These are phyloP conservation scores for Physella acuta DNA, from an alignment of 1,140 invertebrate genomes.

Conservation along the genomic window DNA sequence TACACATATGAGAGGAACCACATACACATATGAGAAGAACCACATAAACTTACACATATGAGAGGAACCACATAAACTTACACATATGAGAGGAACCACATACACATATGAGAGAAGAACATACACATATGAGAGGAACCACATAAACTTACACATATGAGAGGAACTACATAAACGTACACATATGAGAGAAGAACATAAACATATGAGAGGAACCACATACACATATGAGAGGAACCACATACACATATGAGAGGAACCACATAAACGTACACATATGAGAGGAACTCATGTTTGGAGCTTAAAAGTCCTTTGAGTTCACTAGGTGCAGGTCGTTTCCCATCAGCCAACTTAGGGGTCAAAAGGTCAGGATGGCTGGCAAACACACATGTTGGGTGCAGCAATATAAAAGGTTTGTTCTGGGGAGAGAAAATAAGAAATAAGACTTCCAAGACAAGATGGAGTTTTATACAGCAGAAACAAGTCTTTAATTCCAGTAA, in stretches of 20 bases:
- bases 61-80: too few relatives aligned
- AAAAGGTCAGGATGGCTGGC: slow-evolving; percentile 79
- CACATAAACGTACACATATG: slow-evolving; percentile 81
- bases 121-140: too few relatives aligned
- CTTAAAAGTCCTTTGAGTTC: slow-evolving; percentile 65
- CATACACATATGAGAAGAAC: too few relatives aligned
- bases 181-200: background rate
- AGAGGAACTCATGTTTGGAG: slow-evolving; percentile 82
- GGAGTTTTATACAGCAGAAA: background rate
- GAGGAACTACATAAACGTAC: too few relatives aligned
- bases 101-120: too few relatives aligned
- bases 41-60: too few relatives aligned
- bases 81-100: too few relatives aligned
- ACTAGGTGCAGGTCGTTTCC: slow-evolving; percentile 31
- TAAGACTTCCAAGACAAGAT: too few relatives aligned
- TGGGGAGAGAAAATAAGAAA: slow-evolving; percentile 39
- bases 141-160: too few relatives aligned
- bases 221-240: too few relatives aligned
- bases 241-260: too few relatives aligned
- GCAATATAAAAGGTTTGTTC: slow-evolving; percentile 82
- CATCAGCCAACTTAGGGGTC: slow-evolving; percentile 64
- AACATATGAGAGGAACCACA: background rate
- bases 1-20: too few relatives aligned
- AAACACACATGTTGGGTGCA: slow-evolving; percentile 90
- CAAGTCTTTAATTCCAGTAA: background rate